Conservation (phyloP, 1,140 invertebrate genomes). For the Steinernema feltiae region DNA sequence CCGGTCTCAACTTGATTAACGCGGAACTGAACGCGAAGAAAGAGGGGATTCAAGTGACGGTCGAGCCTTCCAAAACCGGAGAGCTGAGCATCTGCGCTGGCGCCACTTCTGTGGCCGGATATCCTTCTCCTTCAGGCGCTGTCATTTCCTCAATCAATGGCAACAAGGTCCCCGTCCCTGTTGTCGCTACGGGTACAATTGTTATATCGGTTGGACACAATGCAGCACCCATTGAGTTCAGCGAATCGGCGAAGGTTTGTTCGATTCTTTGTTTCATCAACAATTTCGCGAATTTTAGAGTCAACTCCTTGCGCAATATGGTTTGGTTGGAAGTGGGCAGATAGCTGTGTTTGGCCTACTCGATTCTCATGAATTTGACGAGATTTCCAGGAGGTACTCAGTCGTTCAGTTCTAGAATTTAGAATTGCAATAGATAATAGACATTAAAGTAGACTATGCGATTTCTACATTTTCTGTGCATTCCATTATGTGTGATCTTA, state of each 20-base stretch:
- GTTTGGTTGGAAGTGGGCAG: constrained; percentile 34
- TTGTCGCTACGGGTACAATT: constrained; percentile 36
- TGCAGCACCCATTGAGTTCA: neutral
- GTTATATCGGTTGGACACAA: constrained; percentile 27
- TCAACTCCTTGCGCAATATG: constrained; percentile 29
- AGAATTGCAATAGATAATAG: neutral
- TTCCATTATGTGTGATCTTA: constrained; percentile 8
- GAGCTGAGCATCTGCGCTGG: constrained; percentile 31
- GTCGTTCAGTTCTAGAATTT: neutral
- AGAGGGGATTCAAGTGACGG: constrained; percentile 31
- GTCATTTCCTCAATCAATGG: constrained; percentile 39
- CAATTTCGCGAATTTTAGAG: constrained; percentile 30
- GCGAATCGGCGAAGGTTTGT: neutral
- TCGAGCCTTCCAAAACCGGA: constrained; percentile 21
- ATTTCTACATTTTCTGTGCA: neutral
- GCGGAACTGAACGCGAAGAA: constrained; percentile 39
- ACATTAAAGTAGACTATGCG: neutral
- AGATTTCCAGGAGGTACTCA: neutral
- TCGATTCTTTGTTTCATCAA: constrained; percentile 10
- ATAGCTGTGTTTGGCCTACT: constrained; percentile 28
- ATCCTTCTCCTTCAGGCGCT: constrained; percentile 41
- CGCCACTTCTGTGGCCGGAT: constrained; percentile 29
- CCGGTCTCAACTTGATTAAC: constrained; percentile 37
- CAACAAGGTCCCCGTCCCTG: constrained; percentile 36
- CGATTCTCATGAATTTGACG: neutral